Percentiles rank a stretch among this genome's conserved stretches.
These are phyloP conservation scores for Danio tinwini DNA, from an alignment of 2,797 vertebrate species.

Conservation along the genomic window DNA sequence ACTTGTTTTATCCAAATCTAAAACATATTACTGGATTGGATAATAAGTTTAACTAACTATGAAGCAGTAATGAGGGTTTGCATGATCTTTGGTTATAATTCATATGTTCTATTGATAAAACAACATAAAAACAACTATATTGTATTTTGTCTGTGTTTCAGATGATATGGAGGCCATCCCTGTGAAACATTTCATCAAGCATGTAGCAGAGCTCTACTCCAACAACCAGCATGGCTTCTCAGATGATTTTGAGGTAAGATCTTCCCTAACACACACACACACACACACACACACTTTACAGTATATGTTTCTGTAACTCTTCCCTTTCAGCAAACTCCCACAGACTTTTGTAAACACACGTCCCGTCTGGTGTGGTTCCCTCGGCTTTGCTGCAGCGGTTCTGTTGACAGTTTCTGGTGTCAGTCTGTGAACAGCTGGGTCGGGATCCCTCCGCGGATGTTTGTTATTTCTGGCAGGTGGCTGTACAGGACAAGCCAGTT, in stretches of 20 bases:
- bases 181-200: constrained; percentile 93
- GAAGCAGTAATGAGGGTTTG: too few relatives aligned
- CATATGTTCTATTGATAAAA: too few relatives aligned
- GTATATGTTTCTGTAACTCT: neutral
- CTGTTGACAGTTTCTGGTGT: constrained; percentile 21
- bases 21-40: too few relatives aligned
- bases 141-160: constrained; percentile 65
- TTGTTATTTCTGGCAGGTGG: constrained; percentile 51
- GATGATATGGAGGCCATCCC: constrained; percentile 94
- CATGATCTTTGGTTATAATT: too few relatives aligned
- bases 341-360: constrained; percentile 37
- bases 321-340: neutral
- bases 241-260: constrained; percentile 91
- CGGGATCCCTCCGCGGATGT: neutral
- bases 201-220: constrained; percentile 87
- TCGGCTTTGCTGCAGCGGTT: constrained; percentile 8
- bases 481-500: constrained; percentile 45
- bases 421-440: constrained; percentile 49
- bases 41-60: too few relatives aligned
- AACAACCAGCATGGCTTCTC: constrained; percentile 93
- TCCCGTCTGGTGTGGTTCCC: neutral
- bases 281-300: constrained; percentile 3
- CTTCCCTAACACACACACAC: constrained; percentile 10
- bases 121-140: neutral
- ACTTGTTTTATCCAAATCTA: too few relatives aligned